Evolutionary conservation across 2,113 vertebrate species (phyloP), one percentile per base, ranked within the genome.

Genomic region (Tonatia bakeri): DNA sequence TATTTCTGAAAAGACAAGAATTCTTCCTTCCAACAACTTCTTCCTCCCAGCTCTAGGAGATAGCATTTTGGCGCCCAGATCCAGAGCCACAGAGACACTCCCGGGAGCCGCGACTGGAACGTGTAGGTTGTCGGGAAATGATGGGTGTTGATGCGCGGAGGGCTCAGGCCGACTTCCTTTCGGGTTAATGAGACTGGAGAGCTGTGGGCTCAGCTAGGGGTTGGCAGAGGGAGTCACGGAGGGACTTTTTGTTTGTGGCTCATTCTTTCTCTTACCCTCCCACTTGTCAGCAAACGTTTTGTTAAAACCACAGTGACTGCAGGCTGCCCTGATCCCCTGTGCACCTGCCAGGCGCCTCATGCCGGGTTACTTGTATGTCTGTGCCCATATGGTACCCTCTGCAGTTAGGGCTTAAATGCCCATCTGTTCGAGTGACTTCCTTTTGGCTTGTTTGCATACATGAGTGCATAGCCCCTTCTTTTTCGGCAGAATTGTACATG

Each of bases 161-260:
- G 61, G 19, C 85, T 80, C 94, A 72, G 92, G 69, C 85, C 87
- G 91, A 22, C 97, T 98, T 97, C 20, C 38, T 94, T 14, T 40
- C 80, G 86, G 86, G 82, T 96, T 96, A 94, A 88, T 94, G 95
- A 77, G 88, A 64, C 77, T 6, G 19, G 17, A 90, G 52, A 10
- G 6, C 75, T 52, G 47, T 13, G 47, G 85, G 50, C 83, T 82
- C 26, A 7, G 26, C 15, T 36, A 5, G 59, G 89, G 24, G 28
- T 13, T 47, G 36, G 40, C 11, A 61, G 65, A n/a, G 85, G 45
- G 59, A 91, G 45, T 93, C 47, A 3, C 4, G 59, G 72, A 10
- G 38, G 50, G 5, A 38, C 56, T 20, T 17, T 45, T 16, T 11
- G 15, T 77, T 69, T 22, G 36, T 17, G 38, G 64, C 50, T 16